These are phyloP conservation scores for Corythaixoides concolor DNA, from an alignment of 2,113 vertebrate species.

Conservation along the genomic window DNA sequence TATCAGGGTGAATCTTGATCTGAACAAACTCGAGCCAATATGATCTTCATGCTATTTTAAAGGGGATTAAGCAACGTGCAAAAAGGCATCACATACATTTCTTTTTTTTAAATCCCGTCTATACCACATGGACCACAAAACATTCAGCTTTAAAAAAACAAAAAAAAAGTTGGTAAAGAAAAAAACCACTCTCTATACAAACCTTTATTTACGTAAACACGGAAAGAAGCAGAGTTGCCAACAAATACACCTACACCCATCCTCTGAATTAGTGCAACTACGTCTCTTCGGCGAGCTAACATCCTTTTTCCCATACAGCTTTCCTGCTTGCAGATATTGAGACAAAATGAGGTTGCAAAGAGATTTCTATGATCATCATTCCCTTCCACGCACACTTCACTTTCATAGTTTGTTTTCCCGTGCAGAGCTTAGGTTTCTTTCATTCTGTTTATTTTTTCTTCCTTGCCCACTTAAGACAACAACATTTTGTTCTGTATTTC, in stretches of 20 bases:
- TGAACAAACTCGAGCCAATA: background rate
- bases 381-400: background rate
- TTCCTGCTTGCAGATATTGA: background rate
- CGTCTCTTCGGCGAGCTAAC: background rate
- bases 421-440: background rate
- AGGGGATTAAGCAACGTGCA: background rate
- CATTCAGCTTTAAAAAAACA: background rate
- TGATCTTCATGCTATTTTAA: background rate
- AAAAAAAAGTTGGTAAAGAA: background rate
- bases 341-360: background rate
- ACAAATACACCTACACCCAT: background rate
- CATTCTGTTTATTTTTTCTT: background rate
- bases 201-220: background rate
- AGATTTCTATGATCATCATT: background rate
- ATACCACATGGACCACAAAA: background rate
- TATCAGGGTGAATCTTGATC: background rate
- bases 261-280: background rate
- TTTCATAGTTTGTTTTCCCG: background rate
- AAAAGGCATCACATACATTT: background rate
- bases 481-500: conserved; percentile 21
- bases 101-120: background rate
- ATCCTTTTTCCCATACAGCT: background rate
- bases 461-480: background rate
- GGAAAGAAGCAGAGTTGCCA: background rate
- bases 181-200: background rate